These are phyloP conservation scores for Achatina immaculata DNA, from an alignment of 1,140 invertebrate species.

Conservation along the genomic window DNA sequence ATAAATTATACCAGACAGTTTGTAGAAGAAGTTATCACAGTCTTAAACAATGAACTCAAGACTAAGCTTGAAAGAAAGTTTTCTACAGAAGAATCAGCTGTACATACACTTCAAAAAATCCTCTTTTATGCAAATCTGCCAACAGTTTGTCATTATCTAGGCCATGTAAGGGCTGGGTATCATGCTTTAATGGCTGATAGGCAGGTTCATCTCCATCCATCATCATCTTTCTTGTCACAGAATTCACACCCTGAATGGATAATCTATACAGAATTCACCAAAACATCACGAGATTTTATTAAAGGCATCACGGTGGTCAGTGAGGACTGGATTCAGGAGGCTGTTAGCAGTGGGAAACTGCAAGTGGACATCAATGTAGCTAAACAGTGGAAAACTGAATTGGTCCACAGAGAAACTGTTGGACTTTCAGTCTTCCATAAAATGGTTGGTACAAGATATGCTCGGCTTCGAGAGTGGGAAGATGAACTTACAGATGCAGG, in stretches of 20 bases:
- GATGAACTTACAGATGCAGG: conserved; percentile 32
- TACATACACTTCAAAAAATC: conserved; percentile 25
- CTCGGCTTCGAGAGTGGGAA: conserved; percentile 47
- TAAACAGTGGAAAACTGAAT: conserved; percentile 35
- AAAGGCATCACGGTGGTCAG: conserved; percentile 55
- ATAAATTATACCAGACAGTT: conserved; percentile 52
- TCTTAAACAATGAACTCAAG: conserved; percentile 52
- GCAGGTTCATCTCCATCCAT: conserved; percentile 59
- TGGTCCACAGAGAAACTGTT: conserved; percentile 44
- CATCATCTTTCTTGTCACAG: conserved; percentile 49
- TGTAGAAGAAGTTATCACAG: conserved; percentile 49
- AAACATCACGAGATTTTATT: conserved; percentile 61
- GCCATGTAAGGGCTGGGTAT: conserved; percentile 59
- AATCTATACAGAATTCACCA: conserved; percentile 52
- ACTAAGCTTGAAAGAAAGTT: conserved; percentile 45
- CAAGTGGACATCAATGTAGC: conserved; percentile 44
- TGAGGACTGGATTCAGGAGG: conserved; percentile 48
- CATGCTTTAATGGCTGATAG: conserved; percentile 43
- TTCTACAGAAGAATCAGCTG: conserved; percentile 4
- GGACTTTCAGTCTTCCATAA: conserved; percentile 48
- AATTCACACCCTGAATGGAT: conserved; percentile 56
- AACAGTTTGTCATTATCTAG: conserved; percentile 56
- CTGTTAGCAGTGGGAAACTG: conserved; percentile 36
- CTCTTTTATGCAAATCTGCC: conserved; percentile 33
- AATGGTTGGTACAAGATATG: conserved; percentile 54